Evolutionary conservation across 2,888 invertebrate species (phyloP), one percentile per base, ranked within the genome.

Genomic region (Heteromurus nitidus): DNA sequence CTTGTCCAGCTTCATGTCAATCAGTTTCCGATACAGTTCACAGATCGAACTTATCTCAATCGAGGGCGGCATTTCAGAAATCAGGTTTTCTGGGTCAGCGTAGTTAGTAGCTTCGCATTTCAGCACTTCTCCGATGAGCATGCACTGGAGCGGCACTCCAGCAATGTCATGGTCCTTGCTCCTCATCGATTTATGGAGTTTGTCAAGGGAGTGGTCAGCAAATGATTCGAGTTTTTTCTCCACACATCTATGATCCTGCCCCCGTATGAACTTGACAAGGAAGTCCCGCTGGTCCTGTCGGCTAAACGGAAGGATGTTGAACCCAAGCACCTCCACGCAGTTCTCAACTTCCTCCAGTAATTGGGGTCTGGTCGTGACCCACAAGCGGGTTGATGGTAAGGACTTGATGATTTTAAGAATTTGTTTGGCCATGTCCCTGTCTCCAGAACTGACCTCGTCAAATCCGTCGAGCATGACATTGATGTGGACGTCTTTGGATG

Each of bases 111-210:
- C 65, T 9, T 65, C 42, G 5, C 24, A 22, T 20, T 18, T 0
- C 13, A 30, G 24, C 7, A 65, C 44, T 22, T 65, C 65, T 11
- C 44, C 65, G 13, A 65, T 28, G 3, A 65, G n/a, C 3, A n/a
- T 18, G n/a, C 36, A 65, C 16, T 44, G 65, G 1, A 65, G 36
- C 3, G 65, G 65, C 9, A 44, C 44, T 16, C 65, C 65, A 20
- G 44, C 36, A 65, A 65, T 20, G 16, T 65, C 44, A 5, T 24
- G 16, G 9, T 65, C 65, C 5, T 13, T 3, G n/a, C 18, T n/a
- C 3, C 13, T 16, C 44, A 65, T 42, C 1, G 3, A 22, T 16
- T 5, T 26, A 16, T 44, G 18, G 3, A 65, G 22, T 1, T 1
- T 9, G 9, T 22, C 16, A 1, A 65, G 44, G 22, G 20, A 42